Base-by-base conservation (phyloP, 2,888 invertebrate genomes). In the Galeruca laticollis region DNA sequence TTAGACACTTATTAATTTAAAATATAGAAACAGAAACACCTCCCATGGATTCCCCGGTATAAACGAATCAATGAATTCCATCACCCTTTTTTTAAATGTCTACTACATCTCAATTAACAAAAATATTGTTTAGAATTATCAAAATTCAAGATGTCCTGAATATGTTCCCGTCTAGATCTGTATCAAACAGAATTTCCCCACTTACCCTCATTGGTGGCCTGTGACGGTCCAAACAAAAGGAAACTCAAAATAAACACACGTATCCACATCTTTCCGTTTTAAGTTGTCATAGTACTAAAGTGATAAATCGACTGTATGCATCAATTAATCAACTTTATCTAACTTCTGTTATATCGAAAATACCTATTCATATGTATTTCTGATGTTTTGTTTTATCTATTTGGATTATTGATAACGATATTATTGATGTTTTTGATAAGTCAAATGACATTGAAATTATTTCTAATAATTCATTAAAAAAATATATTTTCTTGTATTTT, bases 181-280 rank as follows among this genome's bases (percentile, higher is more conserved):
- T 3, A 47, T 15, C 1, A 6, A 2, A 1, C 2, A 2, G 15
- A 54, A 26, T 52, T 26, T 5, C 13, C 11, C 6, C 11, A 64
- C 56, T 57, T 61, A 70, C 65, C 20, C 20, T 69, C 33, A 5
- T 61, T 26, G 0, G n/a, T 9, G 18, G 66, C 26, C 2, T 43
- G 11, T 6, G 59, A 47, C 6, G 31, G 11, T 49, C 60, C 49
- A 13, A 52, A 11, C 20, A 43, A 51, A 60, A 35, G 6, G 18
- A 11, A 51, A 18, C 31, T 26, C 9, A 54, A 56, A 56, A 64
- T 56, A 18, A 64, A 13, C 26, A 43, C 43, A 15, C 11, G 56
- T 31, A 56, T n/a, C 64, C 64, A 43, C 64, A 64, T 64, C 31
- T 33, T 37, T 13, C 10, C 13, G 18, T 18, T 33, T 33, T 20